Conservation (phyloP, 2,888 invertebrate species). For the Lomographa bimaculata region DNA sequence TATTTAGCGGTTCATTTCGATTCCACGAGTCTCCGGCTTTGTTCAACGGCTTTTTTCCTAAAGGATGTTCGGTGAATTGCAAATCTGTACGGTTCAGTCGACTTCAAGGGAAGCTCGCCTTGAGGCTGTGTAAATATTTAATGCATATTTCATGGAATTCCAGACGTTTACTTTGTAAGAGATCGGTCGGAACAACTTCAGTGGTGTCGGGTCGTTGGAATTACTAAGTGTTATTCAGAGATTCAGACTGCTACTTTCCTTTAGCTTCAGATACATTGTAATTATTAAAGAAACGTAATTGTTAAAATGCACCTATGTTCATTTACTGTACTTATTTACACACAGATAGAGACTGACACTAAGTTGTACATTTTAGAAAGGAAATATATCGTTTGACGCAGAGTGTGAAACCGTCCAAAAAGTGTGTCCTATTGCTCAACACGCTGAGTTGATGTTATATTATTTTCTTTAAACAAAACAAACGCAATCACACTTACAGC, state of each 20-base stretch:
- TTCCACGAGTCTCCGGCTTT: conserved; percentile 59
- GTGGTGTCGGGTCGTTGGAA: conserved; percentile 40
- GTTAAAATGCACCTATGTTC: too few species aligned
- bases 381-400: too few species aligned
- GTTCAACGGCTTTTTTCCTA: conserved; percentile 69
- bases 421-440: too few species aligned
- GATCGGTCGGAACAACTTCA: conserved; percentile 65
- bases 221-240: conserved; percentile 3
- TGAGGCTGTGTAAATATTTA: conserved; percentile 78
- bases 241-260: conserved; percentile 1
- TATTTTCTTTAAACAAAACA: too few species aligned
- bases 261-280: neutral
- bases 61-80: conserved; percentile 78
- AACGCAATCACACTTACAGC: too few species aligned
- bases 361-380: too few species aligned
- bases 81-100: conserved; percentile 75
- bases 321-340: too few species aligned
- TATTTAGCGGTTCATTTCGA: conserved; percentile 70
- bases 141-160: conserved; percentile 79
- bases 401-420: too few species aligned
- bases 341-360: too few species aligned
- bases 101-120: conserved; percentile 70
- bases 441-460: too few species aligned
- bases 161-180: conserved; percentile 72
- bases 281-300: too few species aligned